Conservation (phyloP, 2,113 vertebrate species). For the Fulmarus glacialis region DNA sequence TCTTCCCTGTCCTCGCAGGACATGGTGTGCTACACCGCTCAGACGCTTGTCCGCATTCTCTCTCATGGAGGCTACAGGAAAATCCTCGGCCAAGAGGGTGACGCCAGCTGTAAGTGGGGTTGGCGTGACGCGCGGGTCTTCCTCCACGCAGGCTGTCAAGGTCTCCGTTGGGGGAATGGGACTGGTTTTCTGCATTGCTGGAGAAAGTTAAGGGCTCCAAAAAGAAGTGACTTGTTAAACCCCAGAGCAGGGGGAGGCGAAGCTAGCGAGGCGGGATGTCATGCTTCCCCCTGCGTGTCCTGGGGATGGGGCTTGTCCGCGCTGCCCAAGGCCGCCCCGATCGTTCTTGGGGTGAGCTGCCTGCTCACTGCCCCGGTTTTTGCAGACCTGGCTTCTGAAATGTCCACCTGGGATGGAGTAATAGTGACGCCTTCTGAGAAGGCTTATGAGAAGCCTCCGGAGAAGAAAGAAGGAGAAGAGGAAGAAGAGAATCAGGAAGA, state of each 20-base stretch:
- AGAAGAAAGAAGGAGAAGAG: constrained; percentile 96
- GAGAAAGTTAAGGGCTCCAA: background rate
- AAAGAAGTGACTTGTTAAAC: rapidly evolving
- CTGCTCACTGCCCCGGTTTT: background rate
- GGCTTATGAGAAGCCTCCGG: constrained; percentile 94
- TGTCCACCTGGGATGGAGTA: constrained; percentile 97
- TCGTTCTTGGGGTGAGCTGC: background rate
- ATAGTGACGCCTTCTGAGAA: constrained; percentile 97
- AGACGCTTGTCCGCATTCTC: constrained; percentile 93
- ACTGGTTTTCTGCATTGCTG: no score
- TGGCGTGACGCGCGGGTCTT: rapidly evolving
- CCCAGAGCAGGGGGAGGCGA: rapidly evolving
- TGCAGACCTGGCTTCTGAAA: constrained; percentile 89
- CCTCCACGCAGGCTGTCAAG: rapidly evolving
- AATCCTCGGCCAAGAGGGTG: constrained; percentile 94
- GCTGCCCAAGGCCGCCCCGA: background rate
- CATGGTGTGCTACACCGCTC: constrained; percentile 96
- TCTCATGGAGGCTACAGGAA: constrained; percentile 95
- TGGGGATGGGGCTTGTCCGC: rapidly evolving
- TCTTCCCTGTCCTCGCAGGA: constrained; percentile 70
- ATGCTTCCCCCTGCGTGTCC: background rate
- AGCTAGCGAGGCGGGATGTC: rapidly evolving
- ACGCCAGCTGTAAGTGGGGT: constrained; percentile 89
- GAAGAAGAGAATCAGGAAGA: constrained; percentile 90
- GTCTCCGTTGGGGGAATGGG: rapidly evolving